Conservation (phyloP, 1,140 invertebrate genomes). For the Vanessa atalanta region DNA sequence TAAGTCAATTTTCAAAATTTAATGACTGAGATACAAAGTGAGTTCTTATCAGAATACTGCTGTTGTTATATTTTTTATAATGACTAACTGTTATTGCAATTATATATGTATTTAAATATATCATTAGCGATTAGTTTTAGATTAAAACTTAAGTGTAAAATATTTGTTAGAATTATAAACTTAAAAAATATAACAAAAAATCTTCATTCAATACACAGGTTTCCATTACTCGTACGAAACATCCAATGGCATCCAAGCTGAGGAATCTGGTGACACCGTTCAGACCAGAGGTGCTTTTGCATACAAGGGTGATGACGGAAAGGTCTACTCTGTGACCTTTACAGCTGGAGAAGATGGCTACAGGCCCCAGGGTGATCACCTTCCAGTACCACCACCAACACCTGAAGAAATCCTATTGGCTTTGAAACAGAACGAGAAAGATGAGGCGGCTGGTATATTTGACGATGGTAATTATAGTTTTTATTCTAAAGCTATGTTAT, state of each 20-base stretch:
- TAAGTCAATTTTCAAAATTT: not conserved
- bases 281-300: conserved; percentile 58
- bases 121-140: too few relatives aligned
- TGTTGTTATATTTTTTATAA: too few relatives aligned
- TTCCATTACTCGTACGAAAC: conserved; percentile 69
- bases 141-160: too few relatives aligned
- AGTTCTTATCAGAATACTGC: too few relatives aligned
- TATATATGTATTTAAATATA: too few relatives aligned
- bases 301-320: conserved; percentile 84
- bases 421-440: conserved; percentile 63
- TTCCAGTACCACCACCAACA: conserved; percentile 89
- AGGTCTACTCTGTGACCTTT: conserved; percentile 85
- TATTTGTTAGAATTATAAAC: too few relatives aligned
- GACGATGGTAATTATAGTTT: conserved; percentile 61
- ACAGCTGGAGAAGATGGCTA: conserved; percentile 90
- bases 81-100: too few relatives aligned
- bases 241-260: conserved; percentile 63
- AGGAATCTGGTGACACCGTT: conserved; percentile 52
- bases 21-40: too few relatives aligned
- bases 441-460: conserved; percentile 73
- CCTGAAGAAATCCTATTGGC: conserved; percentile 78
- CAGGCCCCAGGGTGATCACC: conserved; percentile 85
- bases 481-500: not conserved
- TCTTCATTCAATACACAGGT: conserved; percentile 43
- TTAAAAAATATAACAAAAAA: not conserved